These are phyloP conservation scores for Octodon degus DNA, from an alignment of 2,113 vertebrate species.

Conservation along the genomic window DNA sequence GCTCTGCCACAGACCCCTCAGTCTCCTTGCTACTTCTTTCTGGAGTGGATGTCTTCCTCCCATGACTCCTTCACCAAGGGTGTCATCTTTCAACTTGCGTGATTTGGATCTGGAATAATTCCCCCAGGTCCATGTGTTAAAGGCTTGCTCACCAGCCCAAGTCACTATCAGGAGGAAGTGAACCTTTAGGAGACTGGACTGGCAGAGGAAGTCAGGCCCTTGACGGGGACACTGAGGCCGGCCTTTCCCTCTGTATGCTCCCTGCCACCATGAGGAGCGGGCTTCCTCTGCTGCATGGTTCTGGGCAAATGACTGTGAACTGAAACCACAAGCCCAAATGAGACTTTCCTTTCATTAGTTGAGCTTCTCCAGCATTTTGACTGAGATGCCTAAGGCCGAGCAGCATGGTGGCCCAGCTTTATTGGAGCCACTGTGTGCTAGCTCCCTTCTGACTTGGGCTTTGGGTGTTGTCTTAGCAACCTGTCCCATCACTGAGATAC, in stretches of 20 bases:
- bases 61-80: background rate
- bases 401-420: background rate
- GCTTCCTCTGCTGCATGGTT: background rate
- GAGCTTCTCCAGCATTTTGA: background rate
- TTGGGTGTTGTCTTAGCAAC: background rate
- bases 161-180: background rate
- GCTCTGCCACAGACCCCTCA: background rate
- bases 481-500: background rate
- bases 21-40: background rate
- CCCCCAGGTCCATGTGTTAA: background rate
- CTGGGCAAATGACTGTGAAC: background rate
- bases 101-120: background rate
- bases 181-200: background rate
- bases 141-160: background rate
- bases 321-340: background rate
- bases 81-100: background rate
- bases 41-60: background rate
- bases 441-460: background rate
- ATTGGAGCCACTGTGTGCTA: background rate
- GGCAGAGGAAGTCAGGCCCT: background rate
- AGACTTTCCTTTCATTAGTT: background rate
- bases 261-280: background rate
- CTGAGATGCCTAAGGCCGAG: background rate
- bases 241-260: background rate
- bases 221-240: background rate